Evolutionary conservation across 2,113 vertebrate species (phyloP).

Genomic region (Gambusia holbrooki): DNA sequence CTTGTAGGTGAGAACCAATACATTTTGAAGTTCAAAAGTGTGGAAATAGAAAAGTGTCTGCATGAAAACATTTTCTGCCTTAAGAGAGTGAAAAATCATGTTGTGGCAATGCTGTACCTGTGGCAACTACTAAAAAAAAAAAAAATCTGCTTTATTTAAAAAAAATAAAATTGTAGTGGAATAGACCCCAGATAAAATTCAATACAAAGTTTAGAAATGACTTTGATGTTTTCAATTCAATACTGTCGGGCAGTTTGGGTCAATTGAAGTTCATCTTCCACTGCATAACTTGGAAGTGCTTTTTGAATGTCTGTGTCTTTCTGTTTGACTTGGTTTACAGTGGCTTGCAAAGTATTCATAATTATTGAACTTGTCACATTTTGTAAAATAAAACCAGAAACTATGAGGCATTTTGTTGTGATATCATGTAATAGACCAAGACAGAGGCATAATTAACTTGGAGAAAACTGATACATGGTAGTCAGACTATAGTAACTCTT

Average conservation of each 20-base stretch:
- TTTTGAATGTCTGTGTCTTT: too few relatives aligned
- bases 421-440: background rate
- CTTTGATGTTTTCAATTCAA: conserved; percentile 65
- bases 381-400: background rate
- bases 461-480: too few relatives aligned
- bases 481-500: too few relatives aligned
- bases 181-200: conserved; percentile 70
- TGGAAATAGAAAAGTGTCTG: background rate
- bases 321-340: too few relatives aligned
- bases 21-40: background rate
- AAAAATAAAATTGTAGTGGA: background rate
- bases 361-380: background rate
- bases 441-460: too few relatives aligned
- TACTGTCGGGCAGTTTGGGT: conserved; percentile 60
- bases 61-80: background rate
- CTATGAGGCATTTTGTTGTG: background rate
- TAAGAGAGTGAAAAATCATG: background rate
- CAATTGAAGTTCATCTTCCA: background rate
- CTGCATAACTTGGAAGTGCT: too few relatives aligned
- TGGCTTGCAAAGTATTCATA: too few relatives aligned
- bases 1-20: background rate
- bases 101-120: background rate
- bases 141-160: too few relatives aligned
- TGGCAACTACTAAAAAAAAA: too few relatives aligned
- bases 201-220: conserved; percentile 76